Percentiles rank a stretch among this genome's conserved stretches.
Conservation (phyloP, 2,797 vertebrate genomes). For the Coracias cyanogaster region DNA sequence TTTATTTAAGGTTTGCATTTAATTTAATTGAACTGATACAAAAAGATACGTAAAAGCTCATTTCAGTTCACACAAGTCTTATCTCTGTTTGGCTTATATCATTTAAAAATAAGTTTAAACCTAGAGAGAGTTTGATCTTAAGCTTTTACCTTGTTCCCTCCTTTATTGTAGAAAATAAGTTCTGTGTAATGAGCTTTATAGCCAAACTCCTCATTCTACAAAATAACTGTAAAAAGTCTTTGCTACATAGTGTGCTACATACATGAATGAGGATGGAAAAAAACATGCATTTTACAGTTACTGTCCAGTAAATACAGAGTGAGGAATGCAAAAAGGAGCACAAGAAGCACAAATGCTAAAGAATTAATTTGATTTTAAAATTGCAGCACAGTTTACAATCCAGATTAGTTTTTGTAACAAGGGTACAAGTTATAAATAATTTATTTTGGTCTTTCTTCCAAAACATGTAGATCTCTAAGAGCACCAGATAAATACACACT, state of each 20-base stretch:
- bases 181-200: background rate
- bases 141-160: background rate
- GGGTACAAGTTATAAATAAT: background rate
- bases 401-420: background rate
- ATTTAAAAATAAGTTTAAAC: background rate
- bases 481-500: background rate
- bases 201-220: background rate
- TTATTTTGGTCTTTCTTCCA: background rate
- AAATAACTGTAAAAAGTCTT: background rate
- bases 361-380: background rate
- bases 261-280: background rate
- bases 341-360: background rate
- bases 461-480: background rate
- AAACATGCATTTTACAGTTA: background rate
- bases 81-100: background rate
- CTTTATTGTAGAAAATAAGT: background rate
- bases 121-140: background rate
- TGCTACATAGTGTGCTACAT: background rate
- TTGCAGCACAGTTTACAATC: background rate
- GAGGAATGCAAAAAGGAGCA: background rate
- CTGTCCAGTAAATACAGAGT: background rate
- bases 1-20: slow-evolving; percentile 21
- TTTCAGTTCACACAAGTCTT: background rate
- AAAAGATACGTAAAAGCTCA: background rate
- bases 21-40: background rate